These are phyloP conservation scores for Acromyrmex echinatior DNA, from an alignment of 1,140 invertebrate genomes.

Conservation along the genomic window DNA sequence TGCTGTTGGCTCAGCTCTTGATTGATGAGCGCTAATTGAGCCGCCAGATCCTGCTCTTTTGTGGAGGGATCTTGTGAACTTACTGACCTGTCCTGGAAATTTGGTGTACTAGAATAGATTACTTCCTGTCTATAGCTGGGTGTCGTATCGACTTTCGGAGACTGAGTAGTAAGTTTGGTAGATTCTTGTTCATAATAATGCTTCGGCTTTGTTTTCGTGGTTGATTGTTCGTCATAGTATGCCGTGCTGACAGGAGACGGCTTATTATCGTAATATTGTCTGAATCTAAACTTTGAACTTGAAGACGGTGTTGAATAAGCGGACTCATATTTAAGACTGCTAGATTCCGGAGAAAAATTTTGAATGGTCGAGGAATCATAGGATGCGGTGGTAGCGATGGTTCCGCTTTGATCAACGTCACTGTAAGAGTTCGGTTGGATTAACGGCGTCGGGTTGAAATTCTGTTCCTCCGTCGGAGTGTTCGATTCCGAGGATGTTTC, in stretches of 20 bases:
- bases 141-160: constrained; percentile 66
- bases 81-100: constrained; percentile 66
- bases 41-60: constrained; percentile 74
- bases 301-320: constrained; percentile 46
- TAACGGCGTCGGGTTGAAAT: constrained; percentile 75
- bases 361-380: constrained; percentile 78
- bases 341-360: constrained; percentile 74
- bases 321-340: constrained; percentile 76
- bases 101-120: constrained; percentile 75
- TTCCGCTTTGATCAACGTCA: constrained; percentile 53
- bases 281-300: constrained; percentile 75
- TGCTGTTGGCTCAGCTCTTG: constrained; percentile 74
- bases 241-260: constrained; percentile 65
- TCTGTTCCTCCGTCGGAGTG: constrained; percentile 64
- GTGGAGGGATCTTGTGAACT: constrained; percentile 66
- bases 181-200: constrained; percentile 59
- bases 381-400: constrained; percentile 58
- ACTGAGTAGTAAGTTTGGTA: constrained; percentile 58
- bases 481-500: constrained; percentile 52
- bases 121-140: constrained; percentile 72
- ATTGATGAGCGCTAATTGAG: constrained; percentile 76
- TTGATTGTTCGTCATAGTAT: constrained; percentile 60
- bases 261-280: constrained; percentile 75
- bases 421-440: constrained; percentile 81
- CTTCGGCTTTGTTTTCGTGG: constrained; percentile 51